These are phyloP conservation scores for Zaprionus ghesquierei DNA, from an alignment of 1,140 invertebrate genomes.

Conservation along the genomic window DNA sequence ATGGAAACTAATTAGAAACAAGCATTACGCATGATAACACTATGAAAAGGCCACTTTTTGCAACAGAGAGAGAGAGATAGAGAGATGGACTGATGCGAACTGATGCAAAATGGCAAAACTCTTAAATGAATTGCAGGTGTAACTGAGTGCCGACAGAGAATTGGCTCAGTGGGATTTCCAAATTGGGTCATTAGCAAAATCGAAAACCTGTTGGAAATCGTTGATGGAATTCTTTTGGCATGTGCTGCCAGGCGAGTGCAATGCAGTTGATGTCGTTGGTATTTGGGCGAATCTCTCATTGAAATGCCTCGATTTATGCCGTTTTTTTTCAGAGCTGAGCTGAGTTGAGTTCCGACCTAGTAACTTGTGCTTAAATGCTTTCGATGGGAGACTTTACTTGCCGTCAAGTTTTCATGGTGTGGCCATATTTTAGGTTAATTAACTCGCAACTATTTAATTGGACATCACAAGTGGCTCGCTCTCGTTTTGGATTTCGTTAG, in stretches of 20 bases:
- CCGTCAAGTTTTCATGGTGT: no score
- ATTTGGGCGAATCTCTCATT: no score
- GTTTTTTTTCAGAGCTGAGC: no score
- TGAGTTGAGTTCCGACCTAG: no score
- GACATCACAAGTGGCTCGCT: constrained; percentile 55
- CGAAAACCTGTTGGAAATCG: background rate
- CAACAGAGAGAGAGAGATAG: no score
- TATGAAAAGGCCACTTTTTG: background rate
- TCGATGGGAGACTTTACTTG: no score
- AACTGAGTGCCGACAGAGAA: background rate
- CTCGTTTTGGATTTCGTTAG: constrained; percentile 23
- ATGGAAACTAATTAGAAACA: background rate
- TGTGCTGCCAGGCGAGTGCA: no score
- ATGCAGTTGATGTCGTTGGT: no score
- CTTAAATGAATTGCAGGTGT: background rate
- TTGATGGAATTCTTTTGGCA: background rate
- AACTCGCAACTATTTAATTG: constrained; percentile 74
- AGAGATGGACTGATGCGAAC: background rate
- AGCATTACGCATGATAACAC: background rate
- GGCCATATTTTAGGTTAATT: constrained; percentile 72
- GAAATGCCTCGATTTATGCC: no score
- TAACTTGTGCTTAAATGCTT: no score
- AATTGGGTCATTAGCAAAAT: background rate
- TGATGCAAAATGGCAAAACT: background rate
- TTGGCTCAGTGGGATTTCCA: background rate